Evolutionary conservation across 2,113 vertebrate genomes (phyloP), one percentile per base, ranked within the genome.

Genomic region (Barbus barbus): DNA sequence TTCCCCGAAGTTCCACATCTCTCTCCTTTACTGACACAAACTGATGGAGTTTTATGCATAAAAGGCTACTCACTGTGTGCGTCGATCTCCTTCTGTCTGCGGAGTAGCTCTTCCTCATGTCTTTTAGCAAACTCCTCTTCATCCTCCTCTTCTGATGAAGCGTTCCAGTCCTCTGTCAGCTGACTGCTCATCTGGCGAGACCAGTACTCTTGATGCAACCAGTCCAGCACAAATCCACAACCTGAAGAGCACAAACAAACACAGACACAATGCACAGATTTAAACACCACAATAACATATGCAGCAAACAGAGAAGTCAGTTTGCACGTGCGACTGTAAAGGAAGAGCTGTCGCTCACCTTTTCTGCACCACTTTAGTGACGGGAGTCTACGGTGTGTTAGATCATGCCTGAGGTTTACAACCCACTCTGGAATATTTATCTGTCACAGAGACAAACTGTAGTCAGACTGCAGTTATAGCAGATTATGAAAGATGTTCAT

Each of bases 371-470:
- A 95, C 12, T 93, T 95, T 86, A 99, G 87, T 4, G 93, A 94
- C 0, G 98, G 98, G 36, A 98, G 94, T 88, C 94, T 97, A 38
- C 96, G 94, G 0, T 99, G 97, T 0, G 97, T 99, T 89, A 98
- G 89, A 7, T 97, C 95, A 0, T 99, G 98, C 1, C 97, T 94
- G 48, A 99, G 95, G 84, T 98, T 94, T 24, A 99, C 96, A 0
- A 99, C 93, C 98, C 98, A 99, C 89, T 96, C 93, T 0, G 97
- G 97, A 91, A 99, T 98, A 86, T 97, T 95, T 67, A 98, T 87
- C 93, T 97, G 81, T 81, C 48, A 86, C 58, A 74, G 9, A 63
- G 16, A 82, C 9, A 56, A 16, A 85, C 4, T 7, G n/a, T 28
- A 14, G 51, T 71, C 36, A 18, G 53, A 31, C n/a, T 41, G 24